phyloP scores from a whole-genome alignment of 1,140 invertebrate species.

The Pseudomyrmex sp. region DNA sequence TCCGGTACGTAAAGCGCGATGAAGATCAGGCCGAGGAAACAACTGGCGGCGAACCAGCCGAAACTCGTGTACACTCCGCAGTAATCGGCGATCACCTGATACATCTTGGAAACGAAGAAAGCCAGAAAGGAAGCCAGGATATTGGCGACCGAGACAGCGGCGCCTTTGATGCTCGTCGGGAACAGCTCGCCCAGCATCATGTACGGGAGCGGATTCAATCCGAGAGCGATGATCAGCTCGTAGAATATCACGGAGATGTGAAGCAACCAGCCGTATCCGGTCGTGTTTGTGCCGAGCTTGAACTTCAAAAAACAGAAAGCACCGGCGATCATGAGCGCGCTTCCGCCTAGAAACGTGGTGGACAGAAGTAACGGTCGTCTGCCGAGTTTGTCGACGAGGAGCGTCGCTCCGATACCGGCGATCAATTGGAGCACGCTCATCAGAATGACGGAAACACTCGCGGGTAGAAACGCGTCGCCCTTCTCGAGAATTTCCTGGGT shows the following conservation, averaged over 20 bases:
- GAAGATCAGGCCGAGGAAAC: conserved; percentile 86
- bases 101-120: conserved; percentile 86
- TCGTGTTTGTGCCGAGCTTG: conserved; percentile 78
- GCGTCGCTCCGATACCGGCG: conserved; percentile 85
- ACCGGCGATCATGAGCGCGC: conserved; percentile 81
- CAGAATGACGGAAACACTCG: conserved; percentile 85
- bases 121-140: conserved; percentile 82
- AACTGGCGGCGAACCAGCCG: conserved; percentile 86
- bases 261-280: conserved; percentile 84
- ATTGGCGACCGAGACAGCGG: conserved; percentile 84
- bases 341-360: conserved; percentile 85
- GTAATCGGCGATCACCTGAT: conserved; percentile 85
- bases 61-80: conserved; percentile 86
- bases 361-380: conserved; percentile 86
- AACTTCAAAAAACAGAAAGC: conserved; percentile 85
- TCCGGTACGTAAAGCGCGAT: conserved; percentile 89
- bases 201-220: conserved; percentile 87
- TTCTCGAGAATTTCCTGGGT: conserved; percentile 88
- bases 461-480: conserved; percentile 84
- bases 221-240: conserved; percentile 86
- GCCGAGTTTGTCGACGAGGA: conserved; percentile 86
- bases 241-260: conserved; percentile 87
- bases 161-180: conserved; percentile 87
- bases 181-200: conserved; percentile 88
- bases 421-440: conserved; percentile 89